Evolutionary conservation across 2,888 invertebrate species (phyloP).

Genomic region (Anoncus sp.): DNA sequence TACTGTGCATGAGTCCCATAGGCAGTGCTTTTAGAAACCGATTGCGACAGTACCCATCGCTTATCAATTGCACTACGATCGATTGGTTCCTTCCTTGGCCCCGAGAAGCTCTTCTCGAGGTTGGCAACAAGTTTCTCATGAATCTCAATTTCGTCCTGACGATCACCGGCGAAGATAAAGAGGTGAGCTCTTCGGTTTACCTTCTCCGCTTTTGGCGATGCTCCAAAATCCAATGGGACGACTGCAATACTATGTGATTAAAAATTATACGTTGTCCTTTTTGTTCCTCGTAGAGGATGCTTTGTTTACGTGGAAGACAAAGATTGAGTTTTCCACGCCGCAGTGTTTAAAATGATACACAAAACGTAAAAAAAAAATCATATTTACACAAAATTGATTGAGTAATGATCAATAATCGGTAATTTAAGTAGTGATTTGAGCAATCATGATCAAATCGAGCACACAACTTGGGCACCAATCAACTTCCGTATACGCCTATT

Average conservation of each 20-base stretch:
- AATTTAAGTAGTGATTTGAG: no score
- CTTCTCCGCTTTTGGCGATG: slow-evolving; percentile 12
- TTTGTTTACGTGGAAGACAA: no score
- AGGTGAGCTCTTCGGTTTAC: slow-evolving; percentile 80
- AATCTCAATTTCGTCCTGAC: slow-evolving; percentile 89
- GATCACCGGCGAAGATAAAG: slow-evolving; percentile 86
- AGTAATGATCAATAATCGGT: no score
- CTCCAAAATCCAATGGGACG: neutral
- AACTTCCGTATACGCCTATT: no score
- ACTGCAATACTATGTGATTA: slow-evolving; percentile 4
- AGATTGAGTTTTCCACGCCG: no score
- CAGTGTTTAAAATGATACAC: no score
- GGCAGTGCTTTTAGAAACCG: slow-evolving; percentile 93
- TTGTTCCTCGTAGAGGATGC: neutral
- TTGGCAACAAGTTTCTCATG: slow-evolving; percentile 92
- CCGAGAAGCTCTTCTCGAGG: slow-evolving; percentile 93
- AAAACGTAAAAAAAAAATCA: no score
- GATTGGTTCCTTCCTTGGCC: slow-evolving; percentile 97
- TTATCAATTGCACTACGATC: slow-evolving; percentile 94
- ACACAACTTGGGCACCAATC: no score
- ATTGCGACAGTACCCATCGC: slow-evolving; percentile 93
- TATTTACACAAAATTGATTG: no score
- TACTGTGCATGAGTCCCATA: slow-evolving; percentile 95
- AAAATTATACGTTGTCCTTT: slow-evolving; percentile 20
- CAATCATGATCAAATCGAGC: no score